Percentiles rank a stretch among this genome's conserved stretches.
These are phyloP conservation scores for Calameuta filiformis DNA, from an alignment of 2,888 invertebrate genomes.

Conservation along the genomic window DNA sequence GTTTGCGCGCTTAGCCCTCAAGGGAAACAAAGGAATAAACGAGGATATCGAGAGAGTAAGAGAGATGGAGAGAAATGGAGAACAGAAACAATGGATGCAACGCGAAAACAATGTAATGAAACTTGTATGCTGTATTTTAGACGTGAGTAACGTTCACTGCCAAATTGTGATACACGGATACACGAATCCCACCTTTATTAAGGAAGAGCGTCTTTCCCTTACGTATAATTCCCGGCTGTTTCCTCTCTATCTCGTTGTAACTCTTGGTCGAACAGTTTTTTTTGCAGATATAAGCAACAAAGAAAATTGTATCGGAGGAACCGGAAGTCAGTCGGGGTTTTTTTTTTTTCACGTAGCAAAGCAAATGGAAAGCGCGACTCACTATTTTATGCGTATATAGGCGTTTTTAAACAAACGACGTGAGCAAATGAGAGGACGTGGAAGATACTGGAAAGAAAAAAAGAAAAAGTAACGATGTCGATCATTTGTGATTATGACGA, in stretches of 20 bases:
- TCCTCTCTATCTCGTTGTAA: not conserved
- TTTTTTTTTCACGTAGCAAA: not conserved
- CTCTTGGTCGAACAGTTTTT: not conserved
- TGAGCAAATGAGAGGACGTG: constrained; percentile 13
- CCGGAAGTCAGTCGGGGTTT: not conserved
- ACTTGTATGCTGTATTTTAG: constrained; percentile 41
- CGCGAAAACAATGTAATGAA: not conserved
- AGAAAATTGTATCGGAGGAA: not conserved
- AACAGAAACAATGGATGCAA: not conserved
- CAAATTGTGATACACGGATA: constrained; percentile 65
- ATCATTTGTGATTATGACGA: constrained; percentile 13
- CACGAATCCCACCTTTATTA: constrained; percentile 16
- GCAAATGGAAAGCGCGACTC: constrained; percentile 30
- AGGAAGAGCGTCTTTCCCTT: not conserved
- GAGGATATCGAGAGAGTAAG: not conserved
- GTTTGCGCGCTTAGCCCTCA: not conserved
- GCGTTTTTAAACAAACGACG: constrained; percentile 38
- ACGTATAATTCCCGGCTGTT: not conserved
- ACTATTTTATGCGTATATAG: constrained; percentile 46
- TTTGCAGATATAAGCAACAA: constrained; percentile 8
- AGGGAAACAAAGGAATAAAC: not conserved
- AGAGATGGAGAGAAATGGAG: not conserved
- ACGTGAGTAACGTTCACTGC: constrained; percentile 62
- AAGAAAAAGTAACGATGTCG: not conserved
- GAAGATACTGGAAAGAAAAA: not conserved